Evolutionary conservation across 2,888 invertebrate species (phyloP).

Genomic region (Sceliomorpha sp.): DNA sequence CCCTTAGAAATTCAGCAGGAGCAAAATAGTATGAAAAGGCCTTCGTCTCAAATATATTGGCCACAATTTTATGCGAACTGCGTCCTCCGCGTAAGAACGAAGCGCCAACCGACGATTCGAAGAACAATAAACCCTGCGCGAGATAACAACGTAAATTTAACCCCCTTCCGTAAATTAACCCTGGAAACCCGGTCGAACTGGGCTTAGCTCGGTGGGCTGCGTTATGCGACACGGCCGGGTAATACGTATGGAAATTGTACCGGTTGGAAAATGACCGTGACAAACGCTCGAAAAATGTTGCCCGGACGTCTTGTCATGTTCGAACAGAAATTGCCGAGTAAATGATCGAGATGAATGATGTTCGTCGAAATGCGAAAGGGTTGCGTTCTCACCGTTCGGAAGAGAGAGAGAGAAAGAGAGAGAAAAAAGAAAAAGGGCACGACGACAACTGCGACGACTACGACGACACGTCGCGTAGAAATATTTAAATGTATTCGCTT

Average conservation of each 20-base stretch:
- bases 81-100: no score
- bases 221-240: neutral
- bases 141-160: constrained; percentile 17
- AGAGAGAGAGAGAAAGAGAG: no score
- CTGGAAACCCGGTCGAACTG: constrained; percentile 17
- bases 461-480: constrained; percentile 8
- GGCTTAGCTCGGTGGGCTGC: no score
- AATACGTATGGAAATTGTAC: constrained; percentile 69
- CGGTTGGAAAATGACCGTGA: constrained; percentile 70
- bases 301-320: constrained; percentile 39
- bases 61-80: no score
- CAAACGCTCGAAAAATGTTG: constrained; percentile 60
- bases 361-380: constrained; percentile 19
- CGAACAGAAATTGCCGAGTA: constrained; percentile 51
- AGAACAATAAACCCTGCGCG: constrained; percentile 9
- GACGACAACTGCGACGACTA: no score
- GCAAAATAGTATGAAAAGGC: no score
- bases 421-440: no score
- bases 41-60: no score
- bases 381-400: constrained; percentile 22
- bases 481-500: constrained; percentile 29
- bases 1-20: no score
- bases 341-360: constrained; percentile 46
- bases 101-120: constrained; percentile 3
- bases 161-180: constrained; percentile 24